Conservation (phyloP, 2,113 vertebrate genomes). For the Shinisaurus crocodilurus region DNA sequence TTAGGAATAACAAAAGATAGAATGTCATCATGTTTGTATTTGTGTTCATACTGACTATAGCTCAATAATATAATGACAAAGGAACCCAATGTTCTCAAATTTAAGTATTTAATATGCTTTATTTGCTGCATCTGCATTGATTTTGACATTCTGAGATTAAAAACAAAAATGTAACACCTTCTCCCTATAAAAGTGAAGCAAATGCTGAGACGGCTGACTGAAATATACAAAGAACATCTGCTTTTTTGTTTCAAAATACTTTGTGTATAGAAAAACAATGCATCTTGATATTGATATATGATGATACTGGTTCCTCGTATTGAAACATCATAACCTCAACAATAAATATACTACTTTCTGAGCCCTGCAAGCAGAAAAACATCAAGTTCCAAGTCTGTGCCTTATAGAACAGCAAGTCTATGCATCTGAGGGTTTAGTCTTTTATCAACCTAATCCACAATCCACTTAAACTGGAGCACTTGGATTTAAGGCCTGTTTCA, state of each 20-base stretch:
- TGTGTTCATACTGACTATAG: neutral
- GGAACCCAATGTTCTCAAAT: constrained; percentile 55
- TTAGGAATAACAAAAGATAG: neutral
- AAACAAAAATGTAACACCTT: constrained; percentile 29
- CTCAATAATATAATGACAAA: constrained; percentile 43
- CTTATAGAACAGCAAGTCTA: constrained; percentile 55
- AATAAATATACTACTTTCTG: constrained; percentile 80
- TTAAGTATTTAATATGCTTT: constrained; percentile 66
- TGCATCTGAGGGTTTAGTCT: neutral
- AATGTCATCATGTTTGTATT: neutral
- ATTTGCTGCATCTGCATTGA: constrained; percentile 64
- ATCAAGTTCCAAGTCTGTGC: constrained; percentile 77
- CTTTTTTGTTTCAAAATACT: constrained; percentile 61
- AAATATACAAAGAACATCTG: constrained; percentile 71
- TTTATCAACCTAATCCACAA: neutral
- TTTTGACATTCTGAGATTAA: constrained; percentile 67
- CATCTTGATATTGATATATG: constrained; percentile 63
- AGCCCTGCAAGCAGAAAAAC: constrained; percentile 79
- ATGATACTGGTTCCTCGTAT: constrained; percentile 72
- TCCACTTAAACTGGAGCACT: neutral
- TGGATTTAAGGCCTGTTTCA: constrained; percentile 38
- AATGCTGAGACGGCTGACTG: constrained; percentile 62
- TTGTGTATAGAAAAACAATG: constrained; percentile 49
- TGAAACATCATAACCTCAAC: constrained; percentile 67
- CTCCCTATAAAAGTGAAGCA: constrained; percentile 56